Evolutionary conservation across 2,888 invertebrate genomes (phyloP), one percentile per base, ranked within the genome.

Genomic region (Bellardia pandia): DNA sequence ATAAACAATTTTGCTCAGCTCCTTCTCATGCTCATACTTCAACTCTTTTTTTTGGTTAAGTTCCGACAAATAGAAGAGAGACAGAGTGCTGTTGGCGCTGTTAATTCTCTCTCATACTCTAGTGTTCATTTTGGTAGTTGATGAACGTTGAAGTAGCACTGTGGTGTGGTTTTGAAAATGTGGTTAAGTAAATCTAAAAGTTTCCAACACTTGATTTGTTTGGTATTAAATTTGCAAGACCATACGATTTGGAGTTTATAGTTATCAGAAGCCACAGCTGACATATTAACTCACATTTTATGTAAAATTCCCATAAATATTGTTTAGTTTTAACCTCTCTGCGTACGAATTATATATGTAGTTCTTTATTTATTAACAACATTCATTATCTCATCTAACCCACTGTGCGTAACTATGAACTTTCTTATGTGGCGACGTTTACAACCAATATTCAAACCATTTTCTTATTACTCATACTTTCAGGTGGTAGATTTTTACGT

Each of bases 401-500:
- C 74, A 74, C 58, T 74, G 74, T 42, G 7, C 45, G 3, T 37
- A 37, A 37, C 9, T 53, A 53, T 42, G 9, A 48, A 40, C 7
- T 0, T 13, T 69, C 48, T 40, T 14, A 69, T 60, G 48, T 64
- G 69, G 7, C 48, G 33, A 76, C 42, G 66, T 30, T 30, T 40
- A 66, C 53, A 9, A 40, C 37, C 11, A 37, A 13, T 56, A 40
- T 71, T 13, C 16, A 74, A 74, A 48, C 58, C 62, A 23, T 45
- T 62, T 84, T 33, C n/a, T 23, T 56, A 66, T 74, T 81, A 77
- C 84, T 83, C 79, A 84, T 72, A 83, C 76, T 74, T 77, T 72
- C 72, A 83, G 60, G 82, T 88, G 81, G 75, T 76, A 79, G 75
- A 71, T 82, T 78, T 85, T 69, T 40, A 7, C 66, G n/a, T 53